A percentile compares a stretch with the other conserved stretches of the same genome.
Evolutionary conservation across 2,888 invertebrate species (phyloP).

Genomic region (Gortyna flavago): DNA sequence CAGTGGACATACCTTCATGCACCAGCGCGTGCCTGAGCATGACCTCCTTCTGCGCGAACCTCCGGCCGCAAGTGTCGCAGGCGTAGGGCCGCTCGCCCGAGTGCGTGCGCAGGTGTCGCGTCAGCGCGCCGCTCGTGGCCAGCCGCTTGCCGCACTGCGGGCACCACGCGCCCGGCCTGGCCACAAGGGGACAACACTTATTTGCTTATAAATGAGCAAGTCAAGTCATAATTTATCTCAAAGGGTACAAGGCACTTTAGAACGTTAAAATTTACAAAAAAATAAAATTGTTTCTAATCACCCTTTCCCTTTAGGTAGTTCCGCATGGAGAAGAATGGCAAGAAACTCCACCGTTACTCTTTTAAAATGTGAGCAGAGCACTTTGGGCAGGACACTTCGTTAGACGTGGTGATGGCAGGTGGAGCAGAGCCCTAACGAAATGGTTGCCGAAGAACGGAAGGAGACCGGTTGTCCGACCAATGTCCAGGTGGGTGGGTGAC

Average conservation of each 20-base stretch:
- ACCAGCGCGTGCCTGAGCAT: slow-evolving; percentile 90
- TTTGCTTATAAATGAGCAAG: background rate
- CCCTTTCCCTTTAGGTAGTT: no score
- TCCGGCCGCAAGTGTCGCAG: slow-evolving; percentile 75
- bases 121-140: slow-evolving; percentile 92
- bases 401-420: background rate
- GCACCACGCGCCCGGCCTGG: slow-evolving; percentile 91
- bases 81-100: slow-evolving; percentile 88
- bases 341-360: no score
- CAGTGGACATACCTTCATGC: slow-evolving; percentile 65
- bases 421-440: background rate
- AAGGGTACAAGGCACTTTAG: no score
- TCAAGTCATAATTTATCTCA: no score
- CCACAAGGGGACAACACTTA: slow-evolving; percentile 73
- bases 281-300: no score
- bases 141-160: slow-evolving; percentile 91
- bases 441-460: background rate
- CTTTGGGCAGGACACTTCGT: background rate
- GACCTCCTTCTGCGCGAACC: slow-evolving; percentile 94
- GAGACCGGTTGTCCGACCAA: background rate
- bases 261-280: no score
- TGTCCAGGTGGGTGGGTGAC: no score
- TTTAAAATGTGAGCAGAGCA: background rate
- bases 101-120: slow-evolving; percentile 92
- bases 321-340: no score